Evolutionary conservation across 2,113 vertebrate species (phyloP).

Genomic region (Phylloscopus whistleri): DNA sequence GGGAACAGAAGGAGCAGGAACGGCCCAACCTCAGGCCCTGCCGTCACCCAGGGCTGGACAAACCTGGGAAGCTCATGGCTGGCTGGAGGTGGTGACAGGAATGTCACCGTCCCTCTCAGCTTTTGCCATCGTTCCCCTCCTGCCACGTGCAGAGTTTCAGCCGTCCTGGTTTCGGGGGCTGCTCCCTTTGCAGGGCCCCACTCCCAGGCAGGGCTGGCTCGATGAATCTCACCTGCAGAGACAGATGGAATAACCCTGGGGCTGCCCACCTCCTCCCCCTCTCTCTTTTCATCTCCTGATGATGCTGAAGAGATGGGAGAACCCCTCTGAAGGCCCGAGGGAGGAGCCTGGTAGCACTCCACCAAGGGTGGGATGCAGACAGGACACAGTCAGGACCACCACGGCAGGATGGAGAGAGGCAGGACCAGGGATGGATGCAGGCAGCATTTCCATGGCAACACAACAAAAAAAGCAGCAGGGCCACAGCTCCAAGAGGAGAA

Average conservation of each 20-base stretch:
- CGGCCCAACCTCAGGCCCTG: background rate
- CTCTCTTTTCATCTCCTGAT: background rate
- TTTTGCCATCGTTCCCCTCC: background rate
- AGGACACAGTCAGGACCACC: background rate
- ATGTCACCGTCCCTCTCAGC: background rate
- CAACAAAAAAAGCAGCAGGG: background rate
- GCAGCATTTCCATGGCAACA: conserved; percentile 61
- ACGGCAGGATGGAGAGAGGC: background rate
- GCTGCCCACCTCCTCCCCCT: background rate
- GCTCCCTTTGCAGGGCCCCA: background rate
- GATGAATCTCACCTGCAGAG: background rate
- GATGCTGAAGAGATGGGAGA: background rate
- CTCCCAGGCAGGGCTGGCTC: background rate
- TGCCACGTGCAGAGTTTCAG: background rate
- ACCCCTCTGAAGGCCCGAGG: background rate
- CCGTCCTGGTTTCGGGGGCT: rapidly evolving
- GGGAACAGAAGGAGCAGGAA: background rate
- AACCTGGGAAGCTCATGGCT: background rate
- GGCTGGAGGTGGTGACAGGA: rapidly evolving
- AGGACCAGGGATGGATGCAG: background rate
- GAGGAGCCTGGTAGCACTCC: background rate
- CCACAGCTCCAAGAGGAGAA: background rate
- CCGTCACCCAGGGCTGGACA: rapidly evolving
- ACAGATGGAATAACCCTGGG: rapidly evolving
- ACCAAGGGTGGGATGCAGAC: background rate